Conservation (phyloP, 2,888 invertebrate species). For the Syrphus vitripennis region DNA sequence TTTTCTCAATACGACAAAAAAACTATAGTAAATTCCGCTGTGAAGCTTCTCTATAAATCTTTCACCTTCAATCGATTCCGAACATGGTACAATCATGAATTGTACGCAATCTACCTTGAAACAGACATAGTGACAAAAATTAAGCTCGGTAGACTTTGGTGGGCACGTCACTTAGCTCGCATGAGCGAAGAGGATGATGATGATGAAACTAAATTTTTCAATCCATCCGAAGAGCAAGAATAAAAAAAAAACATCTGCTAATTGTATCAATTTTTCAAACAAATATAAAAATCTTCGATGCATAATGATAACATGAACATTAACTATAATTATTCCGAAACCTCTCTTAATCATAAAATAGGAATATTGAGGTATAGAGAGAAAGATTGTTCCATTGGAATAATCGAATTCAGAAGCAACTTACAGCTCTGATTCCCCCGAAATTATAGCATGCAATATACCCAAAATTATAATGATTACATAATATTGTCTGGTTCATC, state of each 20-base stretch:
- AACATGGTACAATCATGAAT: too few relatives aligned
- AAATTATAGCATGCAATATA: conserved; percentile 64
- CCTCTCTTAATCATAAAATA: conserved; percentile 38
- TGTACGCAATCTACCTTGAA: too few relatives aligned
- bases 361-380: too few relatives aligned
- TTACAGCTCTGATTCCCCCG: conserved; percentile 9
- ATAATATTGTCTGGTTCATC: conserved; percentile 30
- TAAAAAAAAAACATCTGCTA: neutral
- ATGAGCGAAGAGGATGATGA: too few relatives aligned
- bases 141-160: too few relatives aligned
- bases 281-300: neutral
- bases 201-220: too few relatives aligned
- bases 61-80: too few relatives aligned
- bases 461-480: conserved; percentile 66
- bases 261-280: conserved; percentile 42
- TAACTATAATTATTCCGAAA: conserved; percentile 24
- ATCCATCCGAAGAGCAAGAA: neutral
- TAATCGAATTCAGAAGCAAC: conserved; percentile 52
- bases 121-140: too few relatives aligned
- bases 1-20: too few relatives aligned
- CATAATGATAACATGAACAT: conserved; percentile 32
- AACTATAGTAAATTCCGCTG: too few relatives aligned
- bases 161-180: too few relatives aligned
- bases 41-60: too few relatives aligned
- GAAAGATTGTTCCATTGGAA: neutral